These are phyloP conservation scores for Dryocosmus kuriphilus DNA, from an alignment of 2,888 invertebrate species.

Conservation along the genomic window DNA sequence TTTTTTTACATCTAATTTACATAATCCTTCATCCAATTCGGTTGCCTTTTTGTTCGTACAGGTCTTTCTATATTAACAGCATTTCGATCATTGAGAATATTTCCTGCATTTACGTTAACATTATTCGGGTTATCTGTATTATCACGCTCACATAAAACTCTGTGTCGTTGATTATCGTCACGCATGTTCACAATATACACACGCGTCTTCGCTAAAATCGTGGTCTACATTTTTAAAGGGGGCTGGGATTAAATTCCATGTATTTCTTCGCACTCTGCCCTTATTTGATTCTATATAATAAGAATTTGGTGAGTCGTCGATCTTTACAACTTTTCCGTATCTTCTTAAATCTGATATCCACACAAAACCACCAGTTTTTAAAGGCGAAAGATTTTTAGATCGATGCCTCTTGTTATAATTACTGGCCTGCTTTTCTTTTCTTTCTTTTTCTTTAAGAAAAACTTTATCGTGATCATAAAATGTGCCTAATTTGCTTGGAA, in stretches of 20 bases:
- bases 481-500: conserved; percentile 39
- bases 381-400: conserved; percentile 46
- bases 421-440: conserved; percentile 49
- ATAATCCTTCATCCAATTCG: too few species aligned
- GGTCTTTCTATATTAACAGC: too few species aligned
- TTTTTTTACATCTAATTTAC: too few species aligned
- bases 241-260: conserved; percentile 29
- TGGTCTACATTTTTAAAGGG: too few species aligned
- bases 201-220: too few species aligned
- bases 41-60: too few species aligned
- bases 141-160: too few species aligned
- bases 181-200: too few species aligned
- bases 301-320: conserved; percentile 31
- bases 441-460: conserved; percentile 44
- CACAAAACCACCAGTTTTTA: conserved; percentile 54
- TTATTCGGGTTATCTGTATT: too few species aligned
- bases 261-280: conserved; percentile 1
- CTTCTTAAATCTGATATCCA: conserved; percentile 59
- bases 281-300: conserved; percentile 25
- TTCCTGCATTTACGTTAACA: too few species aligned
- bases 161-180: too few species aligned
- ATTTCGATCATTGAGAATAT: too few species aligned
- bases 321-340: conserved; percentile 35
- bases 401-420: conserved; percentile 54
- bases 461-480: conserved; percentile 35